These are phyloP conservation scores for Uropetala carovei DNA, from an alignment of 2,888 invertebrate genomes.

Conservation along the genomic window DNA sequence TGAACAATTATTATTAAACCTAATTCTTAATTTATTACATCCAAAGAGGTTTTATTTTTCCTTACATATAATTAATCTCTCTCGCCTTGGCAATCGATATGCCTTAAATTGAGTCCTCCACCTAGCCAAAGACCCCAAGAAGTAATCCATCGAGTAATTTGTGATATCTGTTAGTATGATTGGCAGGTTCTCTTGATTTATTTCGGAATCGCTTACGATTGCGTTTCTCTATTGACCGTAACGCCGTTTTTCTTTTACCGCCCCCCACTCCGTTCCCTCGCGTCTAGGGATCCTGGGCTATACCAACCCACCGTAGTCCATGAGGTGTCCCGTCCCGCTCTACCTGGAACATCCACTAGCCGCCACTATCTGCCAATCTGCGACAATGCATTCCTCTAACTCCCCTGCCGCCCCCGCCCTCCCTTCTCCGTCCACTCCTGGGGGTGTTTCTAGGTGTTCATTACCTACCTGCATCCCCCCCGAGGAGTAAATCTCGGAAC, in stretches of 20 bases:
- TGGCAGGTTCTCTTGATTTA: too few relatives aligned
- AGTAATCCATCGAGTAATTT: too few relatives aligned
- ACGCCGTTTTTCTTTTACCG: neutral
- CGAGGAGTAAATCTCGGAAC: slow-evolving; percentile 59
- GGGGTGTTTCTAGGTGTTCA: slow-evolving; percentile 55
- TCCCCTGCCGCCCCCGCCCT: neutral
- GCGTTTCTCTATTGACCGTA: neutral
- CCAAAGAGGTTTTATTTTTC: too few relatives aligned
- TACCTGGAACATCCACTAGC: neutral
- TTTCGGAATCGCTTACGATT: neutral
- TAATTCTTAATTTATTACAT: too few relatives aligned
- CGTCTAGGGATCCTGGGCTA: neutral
- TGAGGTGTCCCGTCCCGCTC: neutral
- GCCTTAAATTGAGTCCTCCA: too few relatives aligned
- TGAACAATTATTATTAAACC: too few relatives aligned
- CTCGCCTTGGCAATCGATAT: neutral
- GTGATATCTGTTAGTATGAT: too few relatives aligned
- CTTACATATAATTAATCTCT: neutral
- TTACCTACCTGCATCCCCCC: slow-evolving; percentile 48
- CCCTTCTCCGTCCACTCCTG: neutral
- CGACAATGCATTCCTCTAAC: neutral
- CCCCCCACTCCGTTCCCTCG: neutral
- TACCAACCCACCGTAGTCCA: neutral
- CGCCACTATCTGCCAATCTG: neutral
- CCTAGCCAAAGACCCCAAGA: too few relatives aligned